Evolutionary conservation across 2,888 invertebrate genomes (phyloP).

Genomic region (Pterobdella sp.): DNA sequence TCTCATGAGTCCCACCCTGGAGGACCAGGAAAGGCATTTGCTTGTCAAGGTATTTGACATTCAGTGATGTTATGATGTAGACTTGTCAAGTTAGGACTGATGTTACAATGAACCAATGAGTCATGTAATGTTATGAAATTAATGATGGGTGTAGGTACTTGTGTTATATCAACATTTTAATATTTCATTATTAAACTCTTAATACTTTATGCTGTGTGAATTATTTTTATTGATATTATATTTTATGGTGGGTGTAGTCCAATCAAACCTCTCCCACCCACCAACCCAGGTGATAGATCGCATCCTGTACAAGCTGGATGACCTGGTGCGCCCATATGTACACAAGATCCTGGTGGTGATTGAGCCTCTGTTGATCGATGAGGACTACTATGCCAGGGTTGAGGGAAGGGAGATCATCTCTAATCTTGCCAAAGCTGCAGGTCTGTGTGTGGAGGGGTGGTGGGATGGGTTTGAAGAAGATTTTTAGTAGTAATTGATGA

Average conservation of each 20-base stretch:
- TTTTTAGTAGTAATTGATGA: not conserved
- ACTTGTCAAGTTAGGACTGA: not conserved
- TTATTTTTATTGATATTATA: too few relatives aligned
- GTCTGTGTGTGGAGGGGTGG: not conserved
- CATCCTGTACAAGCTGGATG: conserved; percentile 93
- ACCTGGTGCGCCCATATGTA: conserved; percentile 94
- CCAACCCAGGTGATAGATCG: conserved; percentile 66
- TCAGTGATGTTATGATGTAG: not conserved
- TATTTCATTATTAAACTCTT: too few relatives aligned
- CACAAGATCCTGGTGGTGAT: conserved; percentile 99
- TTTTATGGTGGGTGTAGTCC: too few relatives aligned
- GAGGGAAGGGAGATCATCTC: conserved; percentile 98
- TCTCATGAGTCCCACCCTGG: conserved; percentile 98
- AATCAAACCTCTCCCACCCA: conserved; percentile 4
- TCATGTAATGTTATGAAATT: not conserved
- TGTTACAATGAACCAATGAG: not conserved
- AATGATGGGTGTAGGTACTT: not conserved
- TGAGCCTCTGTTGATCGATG: conserved; percentile 94
- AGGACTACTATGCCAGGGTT: conserved; percentile 98
- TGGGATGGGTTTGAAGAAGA: not conserved
- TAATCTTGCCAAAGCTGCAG: conserved; percentile 74
- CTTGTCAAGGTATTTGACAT: conserved; percentile 82
- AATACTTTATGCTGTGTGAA: too few relatives aligned
- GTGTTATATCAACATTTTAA: too few relatives aligned
- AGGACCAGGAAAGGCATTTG: conserved; percentile 97